A percentile compares a stretch with the other conserved stretches of the same genome.
These are phyloP conservation scores for Helarctos malayanus DNA, from an alignment of 2,797 vertebrate species.

Conservation along the genomic window DNA sequence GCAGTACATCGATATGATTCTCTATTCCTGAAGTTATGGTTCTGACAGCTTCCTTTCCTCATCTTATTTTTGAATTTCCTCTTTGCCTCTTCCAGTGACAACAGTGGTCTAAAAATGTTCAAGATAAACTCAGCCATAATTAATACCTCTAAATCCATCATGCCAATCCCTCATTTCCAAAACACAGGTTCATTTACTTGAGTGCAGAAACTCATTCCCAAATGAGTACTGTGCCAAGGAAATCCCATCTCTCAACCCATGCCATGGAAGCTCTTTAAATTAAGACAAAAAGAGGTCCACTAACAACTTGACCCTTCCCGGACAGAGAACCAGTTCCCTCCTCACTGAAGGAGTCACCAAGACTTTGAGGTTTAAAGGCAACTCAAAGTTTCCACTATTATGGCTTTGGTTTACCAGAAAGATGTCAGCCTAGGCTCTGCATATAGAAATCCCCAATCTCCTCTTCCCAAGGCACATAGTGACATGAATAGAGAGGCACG, in stretches of 20 bases:
- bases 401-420: conserved; percentile 12
- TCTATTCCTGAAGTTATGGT: not conserved
- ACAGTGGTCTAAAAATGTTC: not conserved
- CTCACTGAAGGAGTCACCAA: not conserved
- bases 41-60: not conserved
- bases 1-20: not conserved
- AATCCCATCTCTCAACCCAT: not conserved
- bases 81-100: not conserved
- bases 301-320: not conserved
- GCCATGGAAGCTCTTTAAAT: not conserved
- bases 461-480: not conserved
- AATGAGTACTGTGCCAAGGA: not conserved
- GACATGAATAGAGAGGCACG: not conserved
- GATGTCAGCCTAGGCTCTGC: not conserved
- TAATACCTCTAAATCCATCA: not conserved
- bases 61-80: not conserved
- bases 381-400: not conserved
- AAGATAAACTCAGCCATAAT: not conserved
- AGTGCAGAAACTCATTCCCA: conserved; percentile 19
- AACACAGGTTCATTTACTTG: not conserved
- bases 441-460: not conserved
- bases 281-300: not conserved
- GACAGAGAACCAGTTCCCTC: not conserved
- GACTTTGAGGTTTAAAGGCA: not conserved
- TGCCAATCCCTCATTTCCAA: not conserved